These are phyloP conservation scores for Pitta sordida DNA, from an alignment of 2,113 vertebrate genomes.

Conservation along the genomic window DNA sequence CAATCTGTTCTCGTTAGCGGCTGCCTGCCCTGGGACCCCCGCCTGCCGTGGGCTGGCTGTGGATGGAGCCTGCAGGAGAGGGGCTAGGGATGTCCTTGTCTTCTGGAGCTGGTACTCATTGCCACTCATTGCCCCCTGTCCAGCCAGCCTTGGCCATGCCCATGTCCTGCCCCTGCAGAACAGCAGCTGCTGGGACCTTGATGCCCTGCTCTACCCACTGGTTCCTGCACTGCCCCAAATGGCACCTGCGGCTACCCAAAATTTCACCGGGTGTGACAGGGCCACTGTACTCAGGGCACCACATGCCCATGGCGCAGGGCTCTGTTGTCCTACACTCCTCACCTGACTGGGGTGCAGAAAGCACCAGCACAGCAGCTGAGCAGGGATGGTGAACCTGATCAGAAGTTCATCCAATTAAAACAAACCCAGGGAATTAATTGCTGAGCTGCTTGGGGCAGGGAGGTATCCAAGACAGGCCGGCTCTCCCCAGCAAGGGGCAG, in stretches of 20 bases:
- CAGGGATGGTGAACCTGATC: neutral
- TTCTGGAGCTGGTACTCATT: neutral
- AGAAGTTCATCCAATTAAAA: constrained; percentile 57
- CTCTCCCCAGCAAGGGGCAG: neutral
- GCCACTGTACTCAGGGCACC: neutral
- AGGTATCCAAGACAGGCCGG: neutral
- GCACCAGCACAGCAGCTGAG: fast-evolving
- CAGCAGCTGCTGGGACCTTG: neutral
- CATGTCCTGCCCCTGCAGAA: fast-evolving
- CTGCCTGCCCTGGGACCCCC: neutral
- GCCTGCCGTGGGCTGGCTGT: neutral
- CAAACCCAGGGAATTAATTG: constrained; percentile 42
- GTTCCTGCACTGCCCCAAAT: neutral
- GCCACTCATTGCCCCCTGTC: fast-evolving
- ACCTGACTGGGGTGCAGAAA: fast-evolving
- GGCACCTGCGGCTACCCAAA: neutral
- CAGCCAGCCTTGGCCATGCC: neutral
- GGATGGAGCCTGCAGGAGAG: neutral
- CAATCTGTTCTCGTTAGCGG: constrained; percentile 59
- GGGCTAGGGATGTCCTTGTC: neutral
- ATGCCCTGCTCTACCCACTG: neutral
- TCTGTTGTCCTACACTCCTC: neutral
- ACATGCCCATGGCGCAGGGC: neutral
- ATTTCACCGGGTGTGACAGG: neutral
- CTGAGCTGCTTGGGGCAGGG: fast-evolving